Conservation (phyloP, 1,140 invertebrate genomes). For the Hyposmocoma kahamanoa region DNA sequence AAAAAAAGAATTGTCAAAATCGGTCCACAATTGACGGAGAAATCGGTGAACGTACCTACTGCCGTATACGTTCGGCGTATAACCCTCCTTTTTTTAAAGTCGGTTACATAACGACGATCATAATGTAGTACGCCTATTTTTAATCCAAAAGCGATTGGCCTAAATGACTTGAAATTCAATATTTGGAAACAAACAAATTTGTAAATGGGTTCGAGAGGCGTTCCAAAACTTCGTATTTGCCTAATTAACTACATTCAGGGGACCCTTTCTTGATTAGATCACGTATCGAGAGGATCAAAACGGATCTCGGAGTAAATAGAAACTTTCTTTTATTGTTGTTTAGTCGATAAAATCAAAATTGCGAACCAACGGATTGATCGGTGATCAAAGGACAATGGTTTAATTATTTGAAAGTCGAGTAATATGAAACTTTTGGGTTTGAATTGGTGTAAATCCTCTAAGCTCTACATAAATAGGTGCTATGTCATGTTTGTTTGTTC, state of each 20-base stretch:
- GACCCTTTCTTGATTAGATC: slow-evolving; percentile 54
- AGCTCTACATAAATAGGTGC: neutral
- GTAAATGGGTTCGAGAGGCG: slow-evolving; percentile 16
- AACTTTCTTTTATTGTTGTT: slow-evolving; percentile 51
- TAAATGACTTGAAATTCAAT: slow-evolving; percentile 28
- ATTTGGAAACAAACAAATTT: slow-evolving; percentile 40
- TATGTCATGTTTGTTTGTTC: neutral
- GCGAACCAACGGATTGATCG: neutral
- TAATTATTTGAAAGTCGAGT: too few relatives aligned
- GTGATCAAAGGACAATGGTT: slow-evolving; percentile 23
- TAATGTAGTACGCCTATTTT: too few relatives aligned
- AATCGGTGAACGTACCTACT: too few relatives aligned
- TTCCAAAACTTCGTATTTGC: slow-evolving; percentile 53
- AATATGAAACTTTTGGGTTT: too few relatives aligned
- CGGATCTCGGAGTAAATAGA: slow-evolving; percentile 39
- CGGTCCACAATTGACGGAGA: too few relatives aligned
- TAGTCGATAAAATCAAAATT: slow-evolving; percentile 20
- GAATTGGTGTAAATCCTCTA: slow-evolving; percentile 10
- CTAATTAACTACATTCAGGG: slow-evolving; percentile 58
- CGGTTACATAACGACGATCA: too few relatives aligned
- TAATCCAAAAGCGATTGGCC: slow-evolving; percentile 16
- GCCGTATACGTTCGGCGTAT: too few relatives aligned
- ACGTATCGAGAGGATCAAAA: slow-evolving; percentile 48
- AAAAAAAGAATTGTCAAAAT: too few relatives aligned
- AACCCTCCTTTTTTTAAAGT: too few relatives aligned